phyloP scores from a whole-genome alignment of 1,140 invertebrate species.

The Eumeta japonica region DNA sequence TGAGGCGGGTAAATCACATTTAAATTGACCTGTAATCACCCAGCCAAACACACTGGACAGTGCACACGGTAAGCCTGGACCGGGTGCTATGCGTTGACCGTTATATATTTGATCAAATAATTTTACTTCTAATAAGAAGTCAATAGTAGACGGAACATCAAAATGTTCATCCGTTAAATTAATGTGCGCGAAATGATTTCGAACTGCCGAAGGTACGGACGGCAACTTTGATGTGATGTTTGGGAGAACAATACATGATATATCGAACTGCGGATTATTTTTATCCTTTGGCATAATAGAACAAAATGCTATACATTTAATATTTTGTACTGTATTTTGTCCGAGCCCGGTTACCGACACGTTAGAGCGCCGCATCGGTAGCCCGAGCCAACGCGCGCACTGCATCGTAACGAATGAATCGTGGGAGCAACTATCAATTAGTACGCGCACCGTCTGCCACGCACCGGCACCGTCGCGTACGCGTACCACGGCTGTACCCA shows the following conservation, averaged over 20 bases:
- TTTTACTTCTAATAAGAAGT: conserved; percentile 8
- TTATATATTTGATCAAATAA: conserved; percentile 8
- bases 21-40: conserved; percentile 5
- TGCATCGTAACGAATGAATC: not conserved
- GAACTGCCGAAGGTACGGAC: not conserved
- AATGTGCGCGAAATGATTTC: not conserved
- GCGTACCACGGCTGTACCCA: not conserved
- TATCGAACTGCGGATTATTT: not conserved
- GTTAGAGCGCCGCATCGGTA: not conserved
- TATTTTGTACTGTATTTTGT: not conserved
- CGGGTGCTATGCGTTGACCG: conserved; percentile 1
- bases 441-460: not conserved
- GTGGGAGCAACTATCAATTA: not conserved
- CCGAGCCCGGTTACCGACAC: not conserved
- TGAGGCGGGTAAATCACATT: not conserved
- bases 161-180: conserved; percentile 4
- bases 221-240: not conserved
- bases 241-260: not conserved
- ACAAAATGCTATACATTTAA: not conserved
- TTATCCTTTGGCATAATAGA: not conserved
- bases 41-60: conserved; percentile 8
- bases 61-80: conserved; percentile 3
- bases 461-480: not conserved
- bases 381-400: not conserved
- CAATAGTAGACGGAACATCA: conserved; percentile 2